Base-by-base conservation (phyloP, 2,888 invertebrate species). In the Phengaris alcon region DNA sequence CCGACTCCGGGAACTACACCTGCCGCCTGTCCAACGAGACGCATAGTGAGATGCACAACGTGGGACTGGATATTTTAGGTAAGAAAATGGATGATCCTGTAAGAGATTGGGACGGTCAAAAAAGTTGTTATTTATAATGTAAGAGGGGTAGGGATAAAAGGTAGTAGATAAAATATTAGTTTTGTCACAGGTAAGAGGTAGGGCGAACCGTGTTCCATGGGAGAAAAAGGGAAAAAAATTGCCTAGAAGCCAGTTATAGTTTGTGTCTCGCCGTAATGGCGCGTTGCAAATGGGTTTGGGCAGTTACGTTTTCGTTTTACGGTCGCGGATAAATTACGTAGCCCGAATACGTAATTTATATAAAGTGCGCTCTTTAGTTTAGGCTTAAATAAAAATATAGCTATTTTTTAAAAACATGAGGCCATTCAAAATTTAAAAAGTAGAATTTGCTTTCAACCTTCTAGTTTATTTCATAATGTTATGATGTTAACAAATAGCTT, bases 21-120 rank as follows among this genome's bases (percentile, higher is more conserved):
- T 97, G 97, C 85, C 93, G 95, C 35, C 93, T 96, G 79, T 94
- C 95, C 85, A 96, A 97, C 86, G 96, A 96, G 82, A 96, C 96
- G 0, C 94, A 95, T 82, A 92, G 94, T 78, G 91, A 94, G 79
- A 93, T 94, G 68, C 96, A 96, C 84, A 95, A 95, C 74, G 95
- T 96, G 79, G 91, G 93, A 74, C 94, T 97, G 2, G 94, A 93
- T 81, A 95, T 96, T 76, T 93, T 96, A 84, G 96, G 97, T 96
- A 85, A 94, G 94, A 35, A 2, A 35, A 3, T 35, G 2, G 35
- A 35, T 35, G 4, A 35, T 35, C 35, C 35, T 35, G 35, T 35
- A 35, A 35, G 3, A 35, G 59, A 48, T 54, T 54, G 10, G 10
- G 54, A 13, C 3, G 6, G 13, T 12, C 54, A 9, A 54, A 54